Evolutionary conservation across 1,140 invertebrate genomes (phyloP).

Genomic region (Uloborus diversus): DNA sequence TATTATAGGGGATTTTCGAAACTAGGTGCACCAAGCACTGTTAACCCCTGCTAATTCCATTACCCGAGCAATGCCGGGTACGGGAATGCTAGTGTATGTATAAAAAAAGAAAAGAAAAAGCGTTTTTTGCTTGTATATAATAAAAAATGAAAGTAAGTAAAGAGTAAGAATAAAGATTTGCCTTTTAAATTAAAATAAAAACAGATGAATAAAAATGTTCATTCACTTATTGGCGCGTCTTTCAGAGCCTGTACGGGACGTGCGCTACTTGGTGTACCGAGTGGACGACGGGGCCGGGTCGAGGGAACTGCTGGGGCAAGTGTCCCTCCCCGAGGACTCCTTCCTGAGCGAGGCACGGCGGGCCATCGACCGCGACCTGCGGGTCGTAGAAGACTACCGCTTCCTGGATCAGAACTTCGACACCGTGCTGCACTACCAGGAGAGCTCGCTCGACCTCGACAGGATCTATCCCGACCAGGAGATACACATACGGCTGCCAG

Average conservation of each 20-base stretch:
- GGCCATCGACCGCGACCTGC: constrained; percentile 5
- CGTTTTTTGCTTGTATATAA: no score
- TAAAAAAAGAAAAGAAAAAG: no score
- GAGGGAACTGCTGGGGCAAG: constrained; percentile 17
- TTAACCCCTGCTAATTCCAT: no score
- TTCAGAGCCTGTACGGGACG: constrained; percentile 9
- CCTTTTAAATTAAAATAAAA: no score
- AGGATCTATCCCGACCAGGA: constrained; percentile 36
- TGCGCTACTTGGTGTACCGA: constrained; percentile 27
- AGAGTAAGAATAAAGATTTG: no score
- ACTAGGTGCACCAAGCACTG: no score
- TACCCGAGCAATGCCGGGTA: no score
- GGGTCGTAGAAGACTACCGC: constrained; percentile 21
- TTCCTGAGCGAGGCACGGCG: constrained; percentile 22
- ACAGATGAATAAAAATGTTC: no score
- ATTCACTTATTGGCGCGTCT: no score
- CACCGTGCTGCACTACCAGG: background rate
- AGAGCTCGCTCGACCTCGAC: constrained; percentile 29
- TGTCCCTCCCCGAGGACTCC: constrained; percentile 8
- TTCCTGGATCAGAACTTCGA: constrained; percentile 39
- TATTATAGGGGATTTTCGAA: no score
- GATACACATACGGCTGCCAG: constrained; percentile 21
- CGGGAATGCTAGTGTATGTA: no score
- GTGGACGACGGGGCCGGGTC: constrained; percentile 31
- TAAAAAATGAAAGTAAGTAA: no score